Conservation (phyloP, 2,797 vertebrate species). For the Enteromius trimaculatus region DNA sequence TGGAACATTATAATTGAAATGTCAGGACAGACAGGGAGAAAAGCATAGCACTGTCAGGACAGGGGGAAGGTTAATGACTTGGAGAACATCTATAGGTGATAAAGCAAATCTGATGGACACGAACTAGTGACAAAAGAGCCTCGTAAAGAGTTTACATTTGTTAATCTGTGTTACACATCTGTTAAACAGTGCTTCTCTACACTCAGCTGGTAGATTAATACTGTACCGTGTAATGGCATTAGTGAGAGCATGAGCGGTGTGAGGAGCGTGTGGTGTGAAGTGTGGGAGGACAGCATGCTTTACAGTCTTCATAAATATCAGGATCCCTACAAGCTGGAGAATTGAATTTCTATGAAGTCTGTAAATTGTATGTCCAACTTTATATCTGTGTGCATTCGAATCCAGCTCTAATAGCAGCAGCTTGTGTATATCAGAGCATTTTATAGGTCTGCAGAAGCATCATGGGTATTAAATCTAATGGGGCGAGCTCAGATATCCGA, state of each 20-base stretch:
- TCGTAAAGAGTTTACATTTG: neutral
- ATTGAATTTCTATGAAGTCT: slow-evolving; percentile 34
- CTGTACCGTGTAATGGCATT: slow-evolving; percentile 46
- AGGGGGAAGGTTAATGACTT: neutral
- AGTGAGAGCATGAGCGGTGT: slow-evolving; percentile 51
- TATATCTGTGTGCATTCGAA: slow-evolving; percentile 45
- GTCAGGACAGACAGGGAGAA: slow-evolving; percentile 8
- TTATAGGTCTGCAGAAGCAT: slow-evolving; percentile 12
- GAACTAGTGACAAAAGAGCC: neutral
- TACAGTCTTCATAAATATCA: slow-evolving; percentile 47
- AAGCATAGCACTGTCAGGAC: neutral
- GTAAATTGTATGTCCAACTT: slow-evolving; percentile 29
- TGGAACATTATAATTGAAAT: slow-evolving; percentile 6
- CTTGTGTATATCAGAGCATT: neutral
- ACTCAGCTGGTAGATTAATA: slow-evolving; percentile 38
- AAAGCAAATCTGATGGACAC: slow-evolving; percentile 1
- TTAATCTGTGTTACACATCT: slow-evolving; percentile 17
- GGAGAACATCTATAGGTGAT: neutral
- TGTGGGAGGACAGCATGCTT: slow-evolving; percentile 30
- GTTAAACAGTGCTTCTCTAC: neutral
- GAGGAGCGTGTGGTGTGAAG: slow-evolving; percentile 40
- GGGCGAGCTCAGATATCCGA: neutral
- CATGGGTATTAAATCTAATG: slow-evolving; percentile 16
- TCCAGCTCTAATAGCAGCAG: slow-evolving; percentile 5
- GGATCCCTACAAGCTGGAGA: slow-evolving; percentile 26